Percentiles rank a stretch among this genome's conserved stretches.
phyloP scores from a whole-genome alignment of 2,888 invertebrate genomes.

The Taphrorychus bicolor region DNA sequence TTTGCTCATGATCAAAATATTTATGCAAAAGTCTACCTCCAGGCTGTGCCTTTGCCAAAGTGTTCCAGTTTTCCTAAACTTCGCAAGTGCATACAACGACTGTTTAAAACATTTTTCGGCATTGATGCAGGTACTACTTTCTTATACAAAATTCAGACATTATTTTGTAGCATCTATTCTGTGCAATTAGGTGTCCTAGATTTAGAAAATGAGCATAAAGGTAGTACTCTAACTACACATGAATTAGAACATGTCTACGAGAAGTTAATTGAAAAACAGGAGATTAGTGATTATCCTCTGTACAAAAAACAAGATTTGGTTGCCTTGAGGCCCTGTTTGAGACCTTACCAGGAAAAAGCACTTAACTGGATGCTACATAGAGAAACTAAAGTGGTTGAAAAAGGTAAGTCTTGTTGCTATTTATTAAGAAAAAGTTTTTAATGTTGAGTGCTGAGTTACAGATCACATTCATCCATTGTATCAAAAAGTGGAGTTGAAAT shows the following conservation, averaged over 20 bases:
- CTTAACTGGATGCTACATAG: conserved; percentile 73
- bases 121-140: background rate
- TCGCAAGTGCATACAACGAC: conserved; percentile 45
- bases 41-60: conserved; percentile 47
- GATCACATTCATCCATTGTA: conserved; percentile 53
- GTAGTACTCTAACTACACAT: background rate
- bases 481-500: conserved; percentile 49
- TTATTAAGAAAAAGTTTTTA: background rate
- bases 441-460: conserved; percentile 35
- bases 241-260: conserved; percentile 15
- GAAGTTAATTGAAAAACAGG: conserved; percentile 18
- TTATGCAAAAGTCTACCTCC: conserved; percentile 49
- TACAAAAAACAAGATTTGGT: conserved; percentile 10
- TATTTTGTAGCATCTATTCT: background rate
- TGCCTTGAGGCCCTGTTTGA: conserved; percentile 64
- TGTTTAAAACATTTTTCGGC: conserved; percentile 47
- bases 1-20: conserved; percentile 45
- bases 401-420: too few species aligned
- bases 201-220: background rate
- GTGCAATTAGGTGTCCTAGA: background rate
- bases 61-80: conserved; percentile 47
- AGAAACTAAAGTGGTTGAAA: conserved; percentile 58
- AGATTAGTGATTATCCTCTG: background rate
- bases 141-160: background rate
- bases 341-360: conserved; percentile 71